Evolutionary conservation across 2,888 invertebrate species (phyloP).

Genomic region (Sipha maydis): DNA sequence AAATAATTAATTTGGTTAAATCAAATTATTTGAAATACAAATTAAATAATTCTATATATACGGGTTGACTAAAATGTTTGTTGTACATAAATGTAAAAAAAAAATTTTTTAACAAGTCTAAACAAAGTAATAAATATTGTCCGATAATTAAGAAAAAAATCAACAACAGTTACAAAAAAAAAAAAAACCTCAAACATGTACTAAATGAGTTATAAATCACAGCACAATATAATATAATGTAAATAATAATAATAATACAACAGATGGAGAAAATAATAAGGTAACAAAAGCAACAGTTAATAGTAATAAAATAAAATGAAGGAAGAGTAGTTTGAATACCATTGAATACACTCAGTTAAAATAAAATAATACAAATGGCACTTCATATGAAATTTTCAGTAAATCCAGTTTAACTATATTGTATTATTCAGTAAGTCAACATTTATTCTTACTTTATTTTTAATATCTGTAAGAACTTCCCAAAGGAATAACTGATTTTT

Average conservation of each 20-base stretch:
- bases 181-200: constrained; percentile 35
- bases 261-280: constrained; percentile 33
- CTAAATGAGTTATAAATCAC: constrained; percentile 53
- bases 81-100: neutral
- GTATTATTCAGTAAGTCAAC: constrained; percentile 37
- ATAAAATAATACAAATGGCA: constrained; percentile 46
- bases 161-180: constrained; percentile 49
- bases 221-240: constrained; percentile 44
- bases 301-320: constrained; percentile 31
- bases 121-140: constrained; percentile 36
- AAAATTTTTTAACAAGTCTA: constrained; percentile 18
- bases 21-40: constrained; percentile 1
- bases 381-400: constrained; percentile 34
- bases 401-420: constrained; percentile 17
- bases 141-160: constrained; percentile 36
- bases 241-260: constrained; percentile 41
- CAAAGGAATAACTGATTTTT: constrained; percentile 55
- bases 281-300: constrained; percentile 51
- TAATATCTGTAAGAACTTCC: constrained; percentile 49
- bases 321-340: constrained; percentile 26
- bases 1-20: constrained; percentile 36
- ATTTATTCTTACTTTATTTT: constrained; percentile 34
- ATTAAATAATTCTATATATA: neutral
- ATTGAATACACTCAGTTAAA: constrained; percentile 1
- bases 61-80: constrained; percentile 36